A percentile compares a stretch with the other conserved stretches of the same genome.
Evolutionary conservation across 2,113 vertebrate species (phyloP).

Genomic region (Xiphias gladius): DNA sequence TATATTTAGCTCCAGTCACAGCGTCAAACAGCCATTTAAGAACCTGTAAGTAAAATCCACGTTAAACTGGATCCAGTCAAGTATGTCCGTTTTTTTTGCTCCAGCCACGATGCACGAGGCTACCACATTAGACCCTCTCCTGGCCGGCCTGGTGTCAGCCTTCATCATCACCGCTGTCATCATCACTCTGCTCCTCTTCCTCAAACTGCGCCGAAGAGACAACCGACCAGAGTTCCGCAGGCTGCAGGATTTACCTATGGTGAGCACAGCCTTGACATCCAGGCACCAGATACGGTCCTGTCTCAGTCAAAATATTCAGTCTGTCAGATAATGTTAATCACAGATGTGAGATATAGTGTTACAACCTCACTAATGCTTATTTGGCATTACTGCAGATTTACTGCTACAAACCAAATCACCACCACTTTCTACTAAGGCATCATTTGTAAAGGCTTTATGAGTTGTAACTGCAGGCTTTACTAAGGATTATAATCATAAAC

Average conservation of each 20-base stretch:
- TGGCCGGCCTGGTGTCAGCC: conserved; percentile 88
- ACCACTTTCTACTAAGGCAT: neutral
- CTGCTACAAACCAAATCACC: neutral
- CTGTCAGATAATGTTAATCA: conserved; percentile 3
- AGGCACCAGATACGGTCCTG: neutral
- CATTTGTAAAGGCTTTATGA: neutral
- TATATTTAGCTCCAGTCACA: conserved; percentile 46
- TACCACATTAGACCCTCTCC: conserved; percentile 84
- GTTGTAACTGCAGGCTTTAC: neutral
- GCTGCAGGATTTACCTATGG: conserved; percentile 90
- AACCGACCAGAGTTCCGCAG: conserved; percentile 88
- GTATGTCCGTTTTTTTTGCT: conserved; percentile 7
- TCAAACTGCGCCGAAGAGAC: conserved; percentile 87
- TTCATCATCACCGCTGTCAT: conserved; percentile 88
- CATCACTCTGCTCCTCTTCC: conserved; percentile 88
- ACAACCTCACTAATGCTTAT: neutral
- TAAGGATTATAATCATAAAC: neutral
- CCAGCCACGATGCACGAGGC: conserved; percentile 45
- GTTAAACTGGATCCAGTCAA: conserved; percentile 5
- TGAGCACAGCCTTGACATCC: conserved; percentile 59
- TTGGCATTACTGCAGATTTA: neutral
- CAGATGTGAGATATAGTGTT: neutral
- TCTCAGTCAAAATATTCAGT: neutral
- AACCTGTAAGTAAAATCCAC: neutral
- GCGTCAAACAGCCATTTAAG: conserved; percentile 1